Evolutionary conservation across 2,113 vertebrate species (phyloP).

Genomic region (Ursus arctos): DNA sequence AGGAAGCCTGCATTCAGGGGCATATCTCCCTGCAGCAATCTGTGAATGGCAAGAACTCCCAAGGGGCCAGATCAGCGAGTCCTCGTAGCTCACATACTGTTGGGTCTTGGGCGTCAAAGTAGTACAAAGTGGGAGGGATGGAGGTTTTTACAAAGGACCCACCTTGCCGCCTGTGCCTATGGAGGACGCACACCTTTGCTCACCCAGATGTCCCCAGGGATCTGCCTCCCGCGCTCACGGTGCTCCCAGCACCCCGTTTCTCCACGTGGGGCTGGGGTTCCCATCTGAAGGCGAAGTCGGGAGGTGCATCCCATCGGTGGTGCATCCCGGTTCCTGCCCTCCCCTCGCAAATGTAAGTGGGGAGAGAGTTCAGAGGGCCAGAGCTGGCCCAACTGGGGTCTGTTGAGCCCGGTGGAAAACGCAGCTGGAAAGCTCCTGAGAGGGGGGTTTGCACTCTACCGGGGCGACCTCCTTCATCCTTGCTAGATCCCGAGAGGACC

Average conservation of each 20-base stretch:
- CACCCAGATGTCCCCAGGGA: neutral
- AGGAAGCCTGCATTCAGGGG: neutral
- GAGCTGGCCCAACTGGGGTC: neutral
- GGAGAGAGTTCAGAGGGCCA: neutral
- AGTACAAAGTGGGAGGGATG: neutral
- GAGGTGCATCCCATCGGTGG: too few species aligned
- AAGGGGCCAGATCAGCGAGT: rapidly evolving
- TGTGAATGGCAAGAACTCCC: rapidly evolving
- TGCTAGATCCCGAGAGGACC: neutral
- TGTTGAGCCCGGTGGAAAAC: neutral
- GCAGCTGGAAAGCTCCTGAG: rapidly evolving
- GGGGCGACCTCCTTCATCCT: neutral
- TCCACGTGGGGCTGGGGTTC: neutral
- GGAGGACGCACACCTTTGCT: neutral
- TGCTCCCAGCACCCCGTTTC: rapidly evolving
- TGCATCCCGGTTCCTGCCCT: neutral
- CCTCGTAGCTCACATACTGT: neutral
- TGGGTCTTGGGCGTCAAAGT: rapidly evolving
- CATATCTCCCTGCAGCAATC: neutral
- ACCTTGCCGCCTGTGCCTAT: rapidly evolving
- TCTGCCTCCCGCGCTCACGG: neutral
- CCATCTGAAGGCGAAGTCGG: neutral
- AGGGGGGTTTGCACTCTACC: neutral
- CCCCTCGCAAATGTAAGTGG: neutral
- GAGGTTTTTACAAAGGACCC: neutral